Evolutionary conservation across 1,140 invertebrate species (phyloP).

Genomic region (Ladona fulva): DNA sequence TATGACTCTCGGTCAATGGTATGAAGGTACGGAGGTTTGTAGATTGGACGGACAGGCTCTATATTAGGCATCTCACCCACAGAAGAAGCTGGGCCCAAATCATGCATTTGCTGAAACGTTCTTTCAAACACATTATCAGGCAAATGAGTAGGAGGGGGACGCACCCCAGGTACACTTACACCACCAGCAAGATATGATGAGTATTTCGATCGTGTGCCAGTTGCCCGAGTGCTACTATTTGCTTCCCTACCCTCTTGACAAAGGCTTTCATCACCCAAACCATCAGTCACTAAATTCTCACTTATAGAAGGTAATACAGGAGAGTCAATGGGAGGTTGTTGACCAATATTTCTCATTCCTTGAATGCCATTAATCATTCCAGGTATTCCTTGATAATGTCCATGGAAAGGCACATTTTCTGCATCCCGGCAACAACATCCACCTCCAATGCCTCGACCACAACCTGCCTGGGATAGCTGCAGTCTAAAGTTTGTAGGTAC

Average conservation of each 20-base stretch:
- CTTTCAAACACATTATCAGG: not conserved
- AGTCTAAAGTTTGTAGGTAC: not conserved
- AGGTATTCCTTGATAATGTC: not conserved
- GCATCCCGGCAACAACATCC: not conserved
- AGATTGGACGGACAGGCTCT: not conserved
- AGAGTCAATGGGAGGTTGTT: no score
- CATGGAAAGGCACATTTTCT: not conserved
- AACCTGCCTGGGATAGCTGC: not conserved
- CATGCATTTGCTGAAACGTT: not conserved
- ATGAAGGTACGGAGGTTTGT: not conserved
- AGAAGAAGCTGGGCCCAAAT: not conserved
- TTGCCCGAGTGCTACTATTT: not conserved
- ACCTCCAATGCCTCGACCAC: not conserved
- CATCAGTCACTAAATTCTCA: not conserved
- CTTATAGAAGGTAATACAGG: not conserved
- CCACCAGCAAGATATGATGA: not conserved
- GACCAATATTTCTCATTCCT: not conserved
- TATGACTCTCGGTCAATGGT: not conserved
- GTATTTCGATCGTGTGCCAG: not conserved
- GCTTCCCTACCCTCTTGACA: not conserved
- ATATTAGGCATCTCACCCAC: not conserved
- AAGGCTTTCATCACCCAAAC: not conserved
- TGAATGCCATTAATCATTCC: not conserved
- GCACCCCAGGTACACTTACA: not conserved
- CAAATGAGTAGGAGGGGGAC: not conserved